Percentiles rank a stretch among this genome's conserved stretches.
These are phyloP conservation scores for Seriola quinqueradiata DNA, from an alignment of 2,113 vertebrate genomes.

Conservation along the genomic window DNA sequence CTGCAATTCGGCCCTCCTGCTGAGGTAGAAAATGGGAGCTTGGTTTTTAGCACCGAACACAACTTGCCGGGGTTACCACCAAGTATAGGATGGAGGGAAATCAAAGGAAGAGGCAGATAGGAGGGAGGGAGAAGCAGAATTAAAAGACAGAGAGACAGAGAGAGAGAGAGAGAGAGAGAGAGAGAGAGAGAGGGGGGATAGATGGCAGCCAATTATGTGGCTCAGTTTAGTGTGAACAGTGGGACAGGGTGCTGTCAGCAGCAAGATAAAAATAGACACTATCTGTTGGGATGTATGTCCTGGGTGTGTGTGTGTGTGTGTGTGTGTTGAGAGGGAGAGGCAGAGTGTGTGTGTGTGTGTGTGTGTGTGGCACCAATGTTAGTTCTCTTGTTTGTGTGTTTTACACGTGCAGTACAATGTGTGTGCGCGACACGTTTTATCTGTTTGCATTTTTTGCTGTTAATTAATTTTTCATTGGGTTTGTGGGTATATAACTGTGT, in stretches of 20 bases:
- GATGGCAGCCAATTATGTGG: slow-evolving; percentile 75
- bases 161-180: background rate
- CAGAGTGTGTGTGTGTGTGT: background rate
- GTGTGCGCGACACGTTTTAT: background rate
- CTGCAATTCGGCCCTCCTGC: slow-evolving; percentile 35
- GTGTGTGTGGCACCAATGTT: background rate
- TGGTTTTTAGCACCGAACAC: slow-evolving; percentile 15
- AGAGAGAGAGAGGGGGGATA: slow-evolving; percentile 40
- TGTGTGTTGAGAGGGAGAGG: background rate
- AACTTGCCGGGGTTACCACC: slow-evolving; percentile 10
- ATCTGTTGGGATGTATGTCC: slow-evolving; percentile 18
- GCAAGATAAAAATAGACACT: slow-evolving; percentile 69
- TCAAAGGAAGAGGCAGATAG: background rate
- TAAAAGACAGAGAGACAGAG: slow-evolving; percentile 17
- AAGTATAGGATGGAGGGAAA: slow-evolving; percentile 22
- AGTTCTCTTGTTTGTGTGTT: background rate
- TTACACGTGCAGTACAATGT: background rate
- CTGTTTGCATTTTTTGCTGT: background rate
- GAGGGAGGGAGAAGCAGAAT: slow-evolving; percentile 10
- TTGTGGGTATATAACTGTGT: background rate
- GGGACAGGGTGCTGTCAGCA: slow-evolving; percentile 65
- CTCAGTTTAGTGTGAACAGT: slow-evolving; percentile 75
- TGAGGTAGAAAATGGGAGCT: slow-evolving; percentile 54
- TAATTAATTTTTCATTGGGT: background rate
- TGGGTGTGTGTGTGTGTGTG: slow-evolving; percentile 10